Conservation (phyloP, 1,140 invertebrate species). For the Papilio aristodemus region DNA sequence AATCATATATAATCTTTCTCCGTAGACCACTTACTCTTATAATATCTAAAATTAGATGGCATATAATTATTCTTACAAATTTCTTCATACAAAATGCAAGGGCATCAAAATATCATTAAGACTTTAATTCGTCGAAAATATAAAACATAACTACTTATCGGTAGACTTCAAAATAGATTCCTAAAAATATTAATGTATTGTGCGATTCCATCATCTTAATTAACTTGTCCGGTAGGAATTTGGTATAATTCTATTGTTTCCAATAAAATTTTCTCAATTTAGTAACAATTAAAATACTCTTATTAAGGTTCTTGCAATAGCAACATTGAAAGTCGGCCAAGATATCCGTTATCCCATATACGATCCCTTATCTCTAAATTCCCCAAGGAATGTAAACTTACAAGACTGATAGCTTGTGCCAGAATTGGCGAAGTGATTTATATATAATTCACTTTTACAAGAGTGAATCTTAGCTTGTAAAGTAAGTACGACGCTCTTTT, state of each 20-base stretch:
- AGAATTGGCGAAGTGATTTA: background rate
- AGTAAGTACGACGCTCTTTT: background rate
- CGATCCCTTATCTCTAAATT: background rate
- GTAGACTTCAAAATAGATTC: too few species aligned
- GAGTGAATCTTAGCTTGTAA: background rate
- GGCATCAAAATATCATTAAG: too few species aligned
- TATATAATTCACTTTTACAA: background rate
- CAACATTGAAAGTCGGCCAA: background rate
- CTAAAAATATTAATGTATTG: too few species aligned
- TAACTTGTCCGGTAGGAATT: too few species aligned
- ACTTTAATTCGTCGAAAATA: too few species aligned
- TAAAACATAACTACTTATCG: too few species aligned
- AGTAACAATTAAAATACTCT: too few species aligned
- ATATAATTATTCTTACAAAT: background rate
- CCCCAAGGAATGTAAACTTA: background rate
- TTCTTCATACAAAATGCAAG: background rate
- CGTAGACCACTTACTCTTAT: background rate
- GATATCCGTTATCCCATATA: background rate
- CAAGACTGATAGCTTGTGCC: background rate
- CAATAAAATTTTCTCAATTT: too few species aligned
- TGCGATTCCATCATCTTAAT: too few species aligned
- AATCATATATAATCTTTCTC: background rate
- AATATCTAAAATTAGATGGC: background rate
- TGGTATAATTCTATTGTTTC: too few species aligned
- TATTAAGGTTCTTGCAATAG: too few species aligned